These are phyloP conservation scores for Liparis tanakae DNA, from an alignment of 2,797 vertebrate species.

Conservation along the genomic window DNA sequence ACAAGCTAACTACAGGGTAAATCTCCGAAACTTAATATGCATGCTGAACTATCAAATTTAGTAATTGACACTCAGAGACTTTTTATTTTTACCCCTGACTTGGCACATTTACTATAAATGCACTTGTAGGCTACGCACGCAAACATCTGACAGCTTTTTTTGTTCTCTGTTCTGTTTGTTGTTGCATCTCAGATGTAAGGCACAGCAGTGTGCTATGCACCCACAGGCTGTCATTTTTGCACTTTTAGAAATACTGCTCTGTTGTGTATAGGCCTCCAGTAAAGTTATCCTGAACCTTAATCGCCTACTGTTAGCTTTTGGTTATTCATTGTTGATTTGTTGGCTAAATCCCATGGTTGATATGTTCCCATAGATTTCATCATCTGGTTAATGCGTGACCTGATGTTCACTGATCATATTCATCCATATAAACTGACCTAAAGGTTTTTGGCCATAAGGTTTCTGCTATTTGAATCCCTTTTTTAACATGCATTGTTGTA, in stretches of 20 bases:
- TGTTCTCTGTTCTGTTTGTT: slow-evolving; percentile 47
- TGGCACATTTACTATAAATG: slow-evolving; percentile 34
- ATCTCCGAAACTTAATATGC: neutral
- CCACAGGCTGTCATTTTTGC: slow-evolving; percentile 16
- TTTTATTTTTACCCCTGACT: neutral
- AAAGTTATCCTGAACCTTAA: slow-evolving; percentile 17
- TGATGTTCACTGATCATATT: neutral
- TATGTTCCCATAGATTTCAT: neutral
- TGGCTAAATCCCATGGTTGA: neutral
- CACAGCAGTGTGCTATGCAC: slow-evolving; percentile 17
- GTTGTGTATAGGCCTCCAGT: neutral
- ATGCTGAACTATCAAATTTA: neutral
- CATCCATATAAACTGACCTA: neutral
- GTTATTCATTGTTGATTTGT: neutral
- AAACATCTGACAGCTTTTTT: slow-evolving; percentile 51
- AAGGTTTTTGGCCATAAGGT: neutral
- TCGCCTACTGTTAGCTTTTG: neutral
- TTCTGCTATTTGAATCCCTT: neutral
- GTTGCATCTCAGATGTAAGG: slow-evolving; percentile 31
- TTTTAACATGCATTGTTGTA: neutral
- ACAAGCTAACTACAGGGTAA: slow-evolving; percentile 4
- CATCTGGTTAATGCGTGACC: neutral
- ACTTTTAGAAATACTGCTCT: slow-evolving; percentile 17
- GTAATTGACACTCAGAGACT: no score
- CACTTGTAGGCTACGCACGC: slow-evolving; percentile 15